Evolutionary conservation across 2,888 invertebrate species (phyloP).

Genomic region (Selenia dentaria): DNA sequence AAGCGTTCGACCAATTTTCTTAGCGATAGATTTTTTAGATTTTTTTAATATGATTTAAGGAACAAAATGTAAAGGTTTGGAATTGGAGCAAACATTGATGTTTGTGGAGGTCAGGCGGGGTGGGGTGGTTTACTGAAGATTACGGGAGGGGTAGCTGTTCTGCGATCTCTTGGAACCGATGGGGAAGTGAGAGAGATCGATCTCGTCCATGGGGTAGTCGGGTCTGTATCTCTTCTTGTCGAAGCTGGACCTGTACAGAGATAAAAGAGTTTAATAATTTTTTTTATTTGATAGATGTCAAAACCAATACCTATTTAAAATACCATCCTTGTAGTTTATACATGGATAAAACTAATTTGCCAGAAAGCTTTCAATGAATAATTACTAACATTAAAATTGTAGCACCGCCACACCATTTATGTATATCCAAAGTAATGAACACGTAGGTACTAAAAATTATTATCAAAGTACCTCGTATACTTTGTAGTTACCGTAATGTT

Average conservation of each 20-base stretch:
- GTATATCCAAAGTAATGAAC: too few species aligned
- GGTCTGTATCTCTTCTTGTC: constrained; percentile 68
- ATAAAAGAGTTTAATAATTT: constrained; percentile 5
- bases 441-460: too few species aligned
- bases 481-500: too few species aligned
- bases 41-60: background rate
- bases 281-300: too few species aligned
- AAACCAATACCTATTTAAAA: too few species aligned
- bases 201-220: constrained; percentile 77
- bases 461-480: too few species aligned
- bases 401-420: too few species aligned
- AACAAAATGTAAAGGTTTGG: background rate
- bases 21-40: background rate
- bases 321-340: too few species aligned
- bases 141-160: constrained; percentile 20
- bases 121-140: constrained; percentile 21
- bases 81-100: constrained; percentile 1
- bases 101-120: constrained; percentile 1
- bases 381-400: too few species aligned
- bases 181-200: constrained; percentile 74
- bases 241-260: constrained; percentile 46
- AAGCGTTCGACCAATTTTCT: constrained; percentile 10
- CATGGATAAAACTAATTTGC: too few species aligned
- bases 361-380: too few species aligned
- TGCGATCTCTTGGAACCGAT: constrained; percentile 68